These are phyloP conservation scores for Ephestia elutella DNA, from an alignment of 1,140 invertebrate species.

Conservation along the genomic window DNA sequence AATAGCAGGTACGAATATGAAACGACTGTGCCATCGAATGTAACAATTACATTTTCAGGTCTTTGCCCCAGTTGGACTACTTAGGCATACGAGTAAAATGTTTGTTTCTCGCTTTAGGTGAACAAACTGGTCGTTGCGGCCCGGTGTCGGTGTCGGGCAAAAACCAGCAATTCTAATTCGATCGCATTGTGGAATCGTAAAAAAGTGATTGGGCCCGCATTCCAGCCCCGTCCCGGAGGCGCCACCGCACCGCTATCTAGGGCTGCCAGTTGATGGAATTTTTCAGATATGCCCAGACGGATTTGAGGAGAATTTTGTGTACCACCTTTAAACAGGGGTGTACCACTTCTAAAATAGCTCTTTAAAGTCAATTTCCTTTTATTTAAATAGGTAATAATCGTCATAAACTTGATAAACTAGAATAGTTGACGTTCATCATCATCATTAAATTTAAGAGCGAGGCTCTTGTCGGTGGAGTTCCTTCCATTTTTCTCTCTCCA, in stretches of 20 bases:
- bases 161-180: background rate
- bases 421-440: no score
- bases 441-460: no score
- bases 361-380: no score
- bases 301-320: background rate
- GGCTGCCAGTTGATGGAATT: background rate
- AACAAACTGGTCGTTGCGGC: background rate
- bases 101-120: background rate
- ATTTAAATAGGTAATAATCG: no score
- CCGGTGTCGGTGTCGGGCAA: background rate
- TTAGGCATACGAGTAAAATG: background rate
- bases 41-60: background rate
- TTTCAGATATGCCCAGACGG: background rate
- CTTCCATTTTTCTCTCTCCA: no score
- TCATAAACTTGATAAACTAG: no score
- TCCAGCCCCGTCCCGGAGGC: background rate
- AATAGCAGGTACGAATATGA: background rate
- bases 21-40: background rate
- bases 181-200: background rate
- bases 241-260: background rate
- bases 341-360: no score
- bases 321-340: no score
- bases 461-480: no score
- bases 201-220: conserved; percentile 1
- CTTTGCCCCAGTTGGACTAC: background rate